These are phyloP conservation scores for Phenganax marumi DNA, from an alignment of 92 coral and sea anemone species.

Conservation along the genomic window DNA sequence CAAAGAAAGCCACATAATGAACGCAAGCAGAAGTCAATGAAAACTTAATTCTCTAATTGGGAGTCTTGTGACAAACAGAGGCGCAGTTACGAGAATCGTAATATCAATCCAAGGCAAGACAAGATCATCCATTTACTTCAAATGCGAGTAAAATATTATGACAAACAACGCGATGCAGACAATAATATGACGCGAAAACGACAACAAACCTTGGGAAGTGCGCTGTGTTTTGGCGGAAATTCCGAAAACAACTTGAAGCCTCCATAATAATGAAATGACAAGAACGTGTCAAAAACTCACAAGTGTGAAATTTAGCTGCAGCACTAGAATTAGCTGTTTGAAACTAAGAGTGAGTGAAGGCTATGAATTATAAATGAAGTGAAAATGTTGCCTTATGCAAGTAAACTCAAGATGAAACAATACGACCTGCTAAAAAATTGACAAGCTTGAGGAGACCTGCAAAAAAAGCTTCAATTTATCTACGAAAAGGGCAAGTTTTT, in stretches of 20 bases:
- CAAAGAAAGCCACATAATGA: not conserved
- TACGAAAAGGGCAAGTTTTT: not conserved
- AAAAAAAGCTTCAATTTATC: not conserved
- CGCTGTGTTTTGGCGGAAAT: not conserved
- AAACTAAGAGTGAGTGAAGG: not conserved
- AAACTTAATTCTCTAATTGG: too few relatives aligned
- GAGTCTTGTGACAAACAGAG: too few relatives aligned
- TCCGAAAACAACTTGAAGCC: not conserved
- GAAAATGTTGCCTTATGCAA: not conserved
- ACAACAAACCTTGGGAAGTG: conserved; percentile 1
- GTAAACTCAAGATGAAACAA: conserved; percentile 12
- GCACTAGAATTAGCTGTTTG: not conserved
- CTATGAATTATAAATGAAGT: conserved; percentile 14
- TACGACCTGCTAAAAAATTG: conserved; percentile 20
- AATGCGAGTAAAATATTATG: conserved; percentile 24
- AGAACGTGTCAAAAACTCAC: not conserved
- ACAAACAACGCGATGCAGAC: conserved; percentile 19
- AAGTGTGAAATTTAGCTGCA: not conserved
- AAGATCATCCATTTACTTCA: not conserved
- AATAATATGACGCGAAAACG: not conserved
- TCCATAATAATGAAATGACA: not conserved
- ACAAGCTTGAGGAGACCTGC: conserved; percentile 7
- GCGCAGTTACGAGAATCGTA: not conserved
- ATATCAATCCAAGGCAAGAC: not conserved
- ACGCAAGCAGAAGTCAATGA: not conserved